phyloP scores from a whole-genome alignment of 2,888 invertebrate genomes.

The Platerodrilus igneus region DNA sequence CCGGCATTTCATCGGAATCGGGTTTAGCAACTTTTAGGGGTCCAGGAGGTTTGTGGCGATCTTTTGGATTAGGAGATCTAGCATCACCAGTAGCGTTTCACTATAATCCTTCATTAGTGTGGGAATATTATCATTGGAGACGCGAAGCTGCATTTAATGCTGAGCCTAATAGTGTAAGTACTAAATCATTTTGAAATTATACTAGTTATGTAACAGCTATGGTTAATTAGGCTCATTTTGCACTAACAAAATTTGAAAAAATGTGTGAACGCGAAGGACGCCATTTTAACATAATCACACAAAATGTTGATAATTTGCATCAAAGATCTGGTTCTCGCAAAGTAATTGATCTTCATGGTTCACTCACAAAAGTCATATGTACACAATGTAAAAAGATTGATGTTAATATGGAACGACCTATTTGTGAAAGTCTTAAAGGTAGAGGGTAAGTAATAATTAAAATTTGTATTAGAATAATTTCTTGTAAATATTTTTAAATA shows the following conservation, averaged over 20 bases:
- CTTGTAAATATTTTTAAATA: no score
- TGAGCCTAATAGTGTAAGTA: constrained; percentile 65
- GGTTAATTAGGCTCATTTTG: constrained; percentile 57
- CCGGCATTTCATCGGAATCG: constrained; percentile 94
- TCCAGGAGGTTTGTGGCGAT: constrained; percentile 79
- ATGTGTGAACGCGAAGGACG: constrained; percentile 59
- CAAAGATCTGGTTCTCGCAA: constrained; percentile 78
- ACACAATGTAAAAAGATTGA: constrained; percentile 65
- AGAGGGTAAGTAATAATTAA: constrained; percentile 65
- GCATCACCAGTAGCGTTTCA: constrained; percentile 70
- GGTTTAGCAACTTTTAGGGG: constrained; percentile 86
- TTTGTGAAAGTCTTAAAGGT: constrained; percentile 65
- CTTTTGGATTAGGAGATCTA: constrained; percentile 61
- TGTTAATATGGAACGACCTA: constrained; percentile 68
- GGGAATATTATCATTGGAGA: constrained; percentile 88
- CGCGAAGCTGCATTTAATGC: constrained; percentile 71
- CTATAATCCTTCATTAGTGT: constrained; percentile 71
- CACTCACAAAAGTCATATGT: constrained; percentile 72
- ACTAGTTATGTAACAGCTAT: constrained; percentile 58
- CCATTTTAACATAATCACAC: constrained; percentile 75
- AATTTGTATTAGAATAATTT: no score
- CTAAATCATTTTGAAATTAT: constrained; percentile 37
- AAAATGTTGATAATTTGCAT: constrained; percentile 96
- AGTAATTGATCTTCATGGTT: constrained; percentile 87
- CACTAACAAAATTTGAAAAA: constrained; percentile 70